Percentiles rank a stretch among this genome's conserved stretches.
Conservation (phyloP, 2,888 invertebrate species). For the Synanthedon tipuliformis region DNA sequence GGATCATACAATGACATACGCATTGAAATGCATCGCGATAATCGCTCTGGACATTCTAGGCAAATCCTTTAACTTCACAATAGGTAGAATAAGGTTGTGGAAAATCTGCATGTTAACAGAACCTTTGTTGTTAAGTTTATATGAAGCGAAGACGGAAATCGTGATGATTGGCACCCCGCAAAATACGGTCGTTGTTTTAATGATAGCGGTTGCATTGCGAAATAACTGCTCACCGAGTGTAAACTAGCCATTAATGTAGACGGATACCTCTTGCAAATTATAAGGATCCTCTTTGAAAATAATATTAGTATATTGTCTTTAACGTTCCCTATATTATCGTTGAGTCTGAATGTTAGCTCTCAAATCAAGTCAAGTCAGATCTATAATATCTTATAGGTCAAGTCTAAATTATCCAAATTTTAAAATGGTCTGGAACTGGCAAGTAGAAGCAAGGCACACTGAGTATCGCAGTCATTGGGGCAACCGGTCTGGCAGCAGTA, state of each 20-base stretch:
- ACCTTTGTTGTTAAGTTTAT: background rate
- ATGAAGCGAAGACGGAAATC: constrained; percentile 8
- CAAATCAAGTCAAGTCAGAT: too few relatives aligned
- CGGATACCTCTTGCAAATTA: background rate
- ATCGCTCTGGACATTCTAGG: constrained; percentile 17
- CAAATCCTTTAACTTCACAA: constrained; percentile 13
- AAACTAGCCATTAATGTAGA: background rate
- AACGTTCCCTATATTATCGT: too few relatives aligned
- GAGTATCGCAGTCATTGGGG: too few relatives aligned
- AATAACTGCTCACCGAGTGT: background rate
- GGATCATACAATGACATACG: constrained; percentile 7
- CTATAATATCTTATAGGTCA: too few relatives aligned
- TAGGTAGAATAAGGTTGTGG: background rate
- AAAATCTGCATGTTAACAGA: background rate
- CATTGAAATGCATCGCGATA: constrained; percentile 20
- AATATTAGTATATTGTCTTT: too few relatives aligned
- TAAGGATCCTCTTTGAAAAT: too few relatives aligned
- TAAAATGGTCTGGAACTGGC: too few relatives aligned
- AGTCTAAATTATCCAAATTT: too few relatives aligned
- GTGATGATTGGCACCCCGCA: constrained; percentile 20
- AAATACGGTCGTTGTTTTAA: constrained; percentile 2
- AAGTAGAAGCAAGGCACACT: too few relatives aligned
- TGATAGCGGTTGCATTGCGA: background rate
- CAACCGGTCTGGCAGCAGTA: too few relatives aligned
- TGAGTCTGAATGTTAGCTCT: too few relatives aligned